Conservation (phyloP, 2,888 invertebrate genomes). For the Congeria kusceri region DNA sequence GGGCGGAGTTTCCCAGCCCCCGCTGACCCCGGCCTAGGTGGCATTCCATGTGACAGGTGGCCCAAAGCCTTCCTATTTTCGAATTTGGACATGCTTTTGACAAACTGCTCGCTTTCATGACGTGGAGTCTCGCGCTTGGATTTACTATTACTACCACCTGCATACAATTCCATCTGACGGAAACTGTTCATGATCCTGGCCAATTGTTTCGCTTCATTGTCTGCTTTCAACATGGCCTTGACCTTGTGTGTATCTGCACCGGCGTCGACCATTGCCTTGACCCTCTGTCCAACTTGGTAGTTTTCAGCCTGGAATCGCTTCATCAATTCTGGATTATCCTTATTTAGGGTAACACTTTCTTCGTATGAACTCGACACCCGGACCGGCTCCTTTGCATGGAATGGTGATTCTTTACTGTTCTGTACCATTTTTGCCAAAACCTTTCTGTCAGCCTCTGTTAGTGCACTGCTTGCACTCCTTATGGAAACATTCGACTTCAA, state of each 20-base stretch:
- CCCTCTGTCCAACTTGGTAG: conserved; percentile 70
- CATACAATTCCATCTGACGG: conserved; percentile 80
- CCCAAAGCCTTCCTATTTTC: not conserved
- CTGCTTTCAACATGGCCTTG: conserved; percentile 70
- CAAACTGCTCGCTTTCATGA: conserved; percentile 40
- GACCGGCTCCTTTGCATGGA: conserved; percentile 70
- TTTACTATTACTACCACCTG: conserved; percentile 58
- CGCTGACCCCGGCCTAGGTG: conserved; percentile 70
- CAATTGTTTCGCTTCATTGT: conserved; percentile 75
- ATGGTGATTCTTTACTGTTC: conserved; percentile 71
- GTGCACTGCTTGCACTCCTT: conserved; percentile 68
- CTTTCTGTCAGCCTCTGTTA: conserved; percentile 75
- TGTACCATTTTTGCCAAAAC: conserved; percentile 69
- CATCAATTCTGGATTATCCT: conserved; percentile 70
- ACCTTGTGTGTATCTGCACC: conserved; percentile 68
- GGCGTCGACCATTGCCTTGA: conserved; percentile 73
- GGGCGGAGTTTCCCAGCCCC: conserved; percentile 64
- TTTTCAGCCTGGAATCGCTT: conserved; percentile 71
- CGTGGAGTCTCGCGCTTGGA: conserved; percentile 61
- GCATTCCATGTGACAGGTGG: conserved; percentile 43
- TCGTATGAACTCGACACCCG: conserved; percentile 61
- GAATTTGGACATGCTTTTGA: conserved; percentile 40
- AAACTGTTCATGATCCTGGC: conserved; percentile 80
- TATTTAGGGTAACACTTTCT: conserved; percentile 60
- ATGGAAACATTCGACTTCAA: conserved; percentile 59